Evolutionary conservation across 2,888 invertebrate genomes (phyloP).

Genomic region (Monopis laevigella): DNA sequence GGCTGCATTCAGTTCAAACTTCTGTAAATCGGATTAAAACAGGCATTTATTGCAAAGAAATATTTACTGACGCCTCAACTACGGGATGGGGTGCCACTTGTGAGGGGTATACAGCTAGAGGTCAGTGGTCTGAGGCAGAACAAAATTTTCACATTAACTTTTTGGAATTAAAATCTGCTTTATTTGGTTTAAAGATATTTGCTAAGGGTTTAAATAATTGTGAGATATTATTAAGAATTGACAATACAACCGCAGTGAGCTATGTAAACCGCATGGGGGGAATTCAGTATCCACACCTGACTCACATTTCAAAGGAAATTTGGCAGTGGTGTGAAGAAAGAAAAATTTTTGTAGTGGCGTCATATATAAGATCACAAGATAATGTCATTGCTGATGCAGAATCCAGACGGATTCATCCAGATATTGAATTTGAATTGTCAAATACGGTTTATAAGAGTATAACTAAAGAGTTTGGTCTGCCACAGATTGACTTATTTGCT

Average conservation of each 20-base stretch:
- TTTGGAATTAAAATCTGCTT: slow-evolving; percentile 16
- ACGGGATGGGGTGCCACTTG: slow-evolving; percentile 18
- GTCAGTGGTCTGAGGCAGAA: slow-evolving; percentile 16
- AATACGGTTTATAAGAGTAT: slow-evolving; percentile 13
- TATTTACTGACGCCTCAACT: slow-evolving; percentile 18
- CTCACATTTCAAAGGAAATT: slow-evolving; percentile 15
- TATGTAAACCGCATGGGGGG: slow-evolving; percentile 19
- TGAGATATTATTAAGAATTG: slow-evolving; percentile 16
- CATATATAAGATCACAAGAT: slow-evolving; percentile 19
- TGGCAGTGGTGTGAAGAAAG: slow-evolving; percentile 21
- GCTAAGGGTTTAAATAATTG: slow-evolving; percentile 13
- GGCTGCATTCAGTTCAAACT: background rate
- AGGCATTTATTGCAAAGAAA: slow-evolving; percentile 12
- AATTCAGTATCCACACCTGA: slow-evolving; percentile 19
- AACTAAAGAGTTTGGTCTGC: slow-evolving; percentile 16
- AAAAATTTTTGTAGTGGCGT: slow-evolving; percentile 19
- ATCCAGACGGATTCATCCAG: slow-evolving; percentile 16
- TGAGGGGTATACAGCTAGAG: slow-evolving; percentile 14
- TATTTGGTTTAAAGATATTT: slow-evolving; percentile 15
- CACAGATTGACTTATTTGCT: slow-evolving; percentile 22
- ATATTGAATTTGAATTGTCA: slow-evolving; percentile 17
- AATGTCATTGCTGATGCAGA: slow-evolving; percentile 21
- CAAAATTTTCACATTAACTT: slow-evolving; percentile 16
- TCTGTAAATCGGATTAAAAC: background rate
- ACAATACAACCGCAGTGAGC: slow-evolving; percentile 19